Base-by-base conservation (phyloP, 2,888 invertebrate species). In the Mesorhabditis spiculigera region DNA sequence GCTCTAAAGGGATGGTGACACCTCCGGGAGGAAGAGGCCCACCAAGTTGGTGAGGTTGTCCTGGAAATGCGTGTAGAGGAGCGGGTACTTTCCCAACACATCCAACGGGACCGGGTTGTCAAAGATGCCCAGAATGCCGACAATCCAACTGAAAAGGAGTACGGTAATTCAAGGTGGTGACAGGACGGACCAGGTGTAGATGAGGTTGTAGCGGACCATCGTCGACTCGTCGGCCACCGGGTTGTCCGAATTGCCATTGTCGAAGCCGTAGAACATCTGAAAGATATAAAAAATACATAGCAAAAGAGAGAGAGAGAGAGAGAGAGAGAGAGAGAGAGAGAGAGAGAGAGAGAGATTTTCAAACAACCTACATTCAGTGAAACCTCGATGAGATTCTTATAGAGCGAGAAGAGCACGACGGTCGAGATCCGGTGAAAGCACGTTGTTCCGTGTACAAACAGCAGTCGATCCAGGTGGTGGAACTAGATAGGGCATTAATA, bases 371-470 rank as follows among this genome's bases (percentile, higher is more conserved):
- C 71, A 28, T 71, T 45, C 28, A 67, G 62, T 8, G 69, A 45
- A 2, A 63, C 67, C 63, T 74, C 74, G n/a, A 74, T 28, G 61
- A 71, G 61, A 44, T 75, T 77, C 72, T 78, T 78, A 69, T 78
- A 78, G 61, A 75, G 58, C 4, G 67, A 66, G 73, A 70, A 78
- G 43, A 78, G 71, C 45, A 77, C 65, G 41, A 69, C 68, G 16
- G 73, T 75, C 44, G 69, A 45, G n/a, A 72, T 74, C 16, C 78
- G 73, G 61, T 65, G 70, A 61, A 74, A 64, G 62, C 73, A 74
- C 13, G 73, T 66, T 0, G 74, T 71, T 0, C 78, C 78, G 65
- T 78, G 78, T 28, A 78, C 74, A 68, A 78, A 72, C 8, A 75
- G 71, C 8, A 75, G 71, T 3, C 73, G 66, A 8, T 73, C 71